phyloP scores from a whole-genome alignment of 1,140 invertebrate species.

The Calosoma granatense region DNA sequence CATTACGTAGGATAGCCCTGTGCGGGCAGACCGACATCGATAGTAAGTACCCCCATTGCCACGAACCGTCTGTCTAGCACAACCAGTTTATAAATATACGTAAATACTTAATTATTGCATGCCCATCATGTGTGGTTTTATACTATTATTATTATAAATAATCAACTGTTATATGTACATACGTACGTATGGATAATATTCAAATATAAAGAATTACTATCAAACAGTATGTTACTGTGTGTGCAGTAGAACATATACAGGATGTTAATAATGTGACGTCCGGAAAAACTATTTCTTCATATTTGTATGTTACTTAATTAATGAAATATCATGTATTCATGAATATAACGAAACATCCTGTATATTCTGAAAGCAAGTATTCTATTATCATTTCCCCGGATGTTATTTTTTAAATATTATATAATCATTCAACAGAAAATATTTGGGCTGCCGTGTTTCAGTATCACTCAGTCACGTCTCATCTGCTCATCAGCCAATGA shows the following conservation, averaged over 20 bases:
- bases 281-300: no score
- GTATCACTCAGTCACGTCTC: no score
- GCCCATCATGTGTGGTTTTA: conserved; percentile 6
- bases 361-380: neutral
- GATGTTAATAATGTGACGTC: no score
- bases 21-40: conserved; percentile 44
- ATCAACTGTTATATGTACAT: neutral
- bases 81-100: conserved; percentile 6
- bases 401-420: conserved; percentile 3
- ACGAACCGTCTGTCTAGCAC: conserved; percentile 21
- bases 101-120: conserved; percentile 12
- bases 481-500: no score
- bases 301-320: no score
- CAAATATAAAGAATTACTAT: no score
- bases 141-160: neutral
- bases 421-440: conserved; percentile 7
- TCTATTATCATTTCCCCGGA: neutral
- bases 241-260: no score
- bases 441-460: conserved; percentile 6
- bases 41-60: conserved; percentile 47
- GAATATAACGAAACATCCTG: no score
- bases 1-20: conserved; percentile 54
- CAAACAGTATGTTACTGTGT: no score
- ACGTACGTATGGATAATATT: no score
- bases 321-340: no score